Conservation (phyloP, 2,797 vertebrate genomes). For the Epinephelus malabaricus region DNA sequence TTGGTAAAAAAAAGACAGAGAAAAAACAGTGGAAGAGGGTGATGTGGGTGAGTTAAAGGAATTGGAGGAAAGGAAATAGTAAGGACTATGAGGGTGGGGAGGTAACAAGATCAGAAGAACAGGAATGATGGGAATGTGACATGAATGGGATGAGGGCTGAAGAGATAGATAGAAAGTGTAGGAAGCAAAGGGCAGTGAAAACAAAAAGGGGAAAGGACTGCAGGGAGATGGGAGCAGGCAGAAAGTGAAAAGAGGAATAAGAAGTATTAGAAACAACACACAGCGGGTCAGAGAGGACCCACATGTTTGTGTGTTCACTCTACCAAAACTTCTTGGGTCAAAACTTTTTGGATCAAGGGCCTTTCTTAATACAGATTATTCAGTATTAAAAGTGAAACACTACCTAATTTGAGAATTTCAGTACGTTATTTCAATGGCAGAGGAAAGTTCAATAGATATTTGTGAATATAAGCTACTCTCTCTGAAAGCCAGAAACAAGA, state of each 20-base stretch:
- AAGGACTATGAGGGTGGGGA: neutral
- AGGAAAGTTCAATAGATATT: too few relatives aligned
- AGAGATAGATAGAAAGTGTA: slow-evolving; percentile 1
- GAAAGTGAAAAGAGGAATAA: neutral
- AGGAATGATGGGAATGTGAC: slow-evolving; percentile 7
- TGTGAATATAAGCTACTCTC: too few relatives aligned
- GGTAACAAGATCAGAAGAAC: slow-evolving; percentile 21
- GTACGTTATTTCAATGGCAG: too few relatives aligned
- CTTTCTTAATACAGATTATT: too few relatives aligned
- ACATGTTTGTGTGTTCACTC: neutral
- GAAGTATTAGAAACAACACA: neutral
- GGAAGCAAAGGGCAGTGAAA: neutral
- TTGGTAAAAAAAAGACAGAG: slow-evolving; percentile 9
- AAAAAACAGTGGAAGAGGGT: slow-evolving; percentile 7
- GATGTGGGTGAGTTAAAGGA: slow-evolving; percentile 4
- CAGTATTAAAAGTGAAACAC: too few relatives aligned
- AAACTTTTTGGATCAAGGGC: neutral
- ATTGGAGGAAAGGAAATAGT: neutral
- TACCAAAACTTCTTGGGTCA: neutral
- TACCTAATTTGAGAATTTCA: too few relatives aligned
- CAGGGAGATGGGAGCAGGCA: neutral
- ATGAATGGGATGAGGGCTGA: neutral
- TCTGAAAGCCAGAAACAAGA: too few relatives aligned
- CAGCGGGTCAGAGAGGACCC: neutral
- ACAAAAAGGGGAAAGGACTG: neutral